Conservation (phyloP, 2,888 invertebrate species). For the Alsophila aescularia region DNA sequence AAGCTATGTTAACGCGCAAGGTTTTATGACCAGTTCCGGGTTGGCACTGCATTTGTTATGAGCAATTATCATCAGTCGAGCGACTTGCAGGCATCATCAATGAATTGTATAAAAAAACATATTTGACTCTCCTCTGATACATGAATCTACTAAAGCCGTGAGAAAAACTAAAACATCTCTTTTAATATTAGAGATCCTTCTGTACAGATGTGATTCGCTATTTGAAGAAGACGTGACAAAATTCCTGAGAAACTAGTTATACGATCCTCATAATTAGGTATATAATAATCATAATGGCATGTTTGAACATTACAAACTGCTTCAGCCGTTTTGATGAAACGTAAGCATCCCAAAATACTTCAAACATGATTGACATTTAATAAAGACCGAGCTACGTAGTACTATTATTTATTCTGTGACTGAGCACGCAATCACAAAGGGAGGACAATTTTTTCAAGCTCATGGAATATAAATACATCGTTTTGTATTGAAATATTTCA, state of each 20-base stretch:
- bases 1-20: too few species aligned
- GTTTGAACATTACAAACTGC: neutral
- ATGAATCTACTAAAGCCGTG: too few species aligned
- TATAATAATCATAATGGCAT: too few species aligned
- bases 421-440: slow-evolving; percentile 18
- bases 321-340: neutral
- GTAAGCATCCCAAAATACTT: neutral
- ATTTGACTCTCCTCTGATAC: neutral
- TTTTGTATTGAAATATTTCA: slow-evolving; percentile 30
- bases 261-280: neutral
- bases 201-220: slow-evolving; percentile 10
- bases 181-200: neutral
- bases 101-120: neutral
- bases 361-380: slow-evolving; percentile 12
- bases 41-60: too few species aligned
- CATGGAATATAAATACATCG: slow-evolving; percentile 19
- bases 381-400: slow-evolving; percentile 3
- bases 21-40: too few species aligned
- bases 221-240: slow-evolving; percentile 8
- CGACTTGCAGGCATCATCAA: too few species aligned
- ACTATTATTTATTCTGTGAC: too few species aligned
- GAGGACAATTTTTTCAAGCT: slow-evolving; percentile 27
- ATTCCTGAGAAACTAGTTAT: neutral
- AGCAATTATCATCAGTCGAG: too few species aligned
- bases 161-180: neutral